Evolutionary conservation across 2,888 invertebrate genomes (phyloP).

Genomic region (Portevinia maculata): DNA sequence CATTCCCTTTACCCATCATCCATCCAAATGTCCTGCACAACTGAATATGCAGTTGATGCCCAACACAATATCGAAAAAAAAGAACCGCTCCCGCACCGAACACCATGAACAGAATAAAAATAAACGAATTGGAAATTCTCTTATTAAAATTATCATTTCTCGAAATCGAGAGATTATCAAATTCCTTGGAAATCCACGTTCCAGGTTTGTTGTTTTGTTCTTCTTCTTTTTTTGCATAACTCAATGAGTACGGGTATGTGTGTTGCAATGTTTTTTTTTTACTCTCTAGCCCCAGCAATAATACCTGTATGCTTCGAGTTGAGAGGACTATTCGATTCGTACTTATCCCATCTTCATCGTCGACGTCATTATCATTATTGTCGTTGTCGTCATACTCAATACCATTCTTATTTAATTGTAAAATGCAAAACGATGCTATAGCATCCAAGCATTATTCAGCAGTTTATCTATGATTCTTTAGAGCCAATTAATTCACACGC

Average conservation of each 20-base stretch:
- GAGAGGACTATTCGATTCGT: slow-evolving; percentile 43
- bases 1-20: neutral
- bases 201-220: slow-evolving; percentile 44
- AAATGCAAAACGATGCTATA: slow-evolving; percentile 41
- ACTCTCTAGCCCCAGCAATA: slow-evolving; percentile 8
- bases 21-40: slow-evolving; percentile 11
- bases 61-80: slow-evolving; percentile 15
- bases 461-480: neutral
- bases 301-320: slow-evolving; percentile 12
- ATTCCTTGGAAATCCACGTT: slow-evolving; percentile 69
- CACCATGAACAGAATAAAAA: slow-evolving; percentile 27
- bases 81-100: slow-evolving; percentile 22
- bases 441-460: slow-evolving; percentile 27
- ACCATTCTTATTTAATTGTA: slow-evolving; percentile 61
- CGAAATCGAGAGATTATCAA: slow-evolving; percentile 74
- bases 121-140: slow-evolving; percentile 75
- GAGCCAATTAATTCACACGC: slow-evolving; percentile 44
- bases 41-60: slow-evolving; percentile 50
- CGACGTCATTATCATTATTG: slow-evolving; percentile 21
- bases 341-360: slow-evolving; percentile 60
- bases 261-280: slow-evolving; percentile 33
- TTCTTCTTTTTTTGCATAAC: slow-evolving; percentile 23
- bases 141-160: slow-evolving; percentile 76
- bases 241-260: slow-evolving; percentile 23
- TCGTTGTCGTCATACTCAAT: slow-evolving; percentile 50